Conservation (phyloP, 1,140 invertebrate genomes). For the Artemia franciscana region DNA sequence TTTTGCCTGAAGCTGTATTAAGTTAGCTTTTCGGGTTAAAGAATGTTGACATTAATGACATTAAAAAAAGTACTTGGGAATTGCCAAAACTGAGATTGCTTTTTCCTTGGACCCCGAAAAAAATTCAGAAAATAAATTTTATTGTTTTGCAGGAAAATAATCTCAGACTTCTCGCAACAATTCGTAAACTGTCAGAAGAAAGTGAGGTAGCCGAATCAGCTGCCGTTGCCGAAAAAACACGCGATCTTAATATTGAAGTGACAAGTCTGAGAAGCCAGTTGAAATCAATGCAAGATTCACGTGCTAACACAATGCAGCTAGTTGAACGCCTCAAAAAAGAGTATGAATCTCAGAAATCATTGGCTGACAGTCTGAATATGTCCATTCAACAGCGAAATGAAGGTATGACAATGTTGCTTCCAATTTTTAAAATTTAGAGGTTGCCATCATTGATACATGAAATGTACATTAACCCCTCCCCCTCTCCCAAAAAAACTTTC, state of each 20-base stretch:
- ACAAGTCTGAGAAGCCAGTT: background rate
- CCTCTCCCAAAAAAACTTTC: no score
- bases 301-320: background rate
- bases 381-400: background rate
- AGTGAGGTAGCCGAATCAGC: background rate
- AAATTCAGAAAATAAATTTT: no score
- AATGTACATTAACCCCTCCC: no score
- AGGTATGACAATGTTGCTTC: no score
- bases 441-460: no score
- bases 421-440: no score
- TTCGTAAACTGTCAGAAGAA: background rate
- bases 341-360: background rate
- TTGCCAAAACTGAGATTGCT: no score
- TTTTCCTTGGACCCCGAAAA: no score
- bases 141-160: background rate
- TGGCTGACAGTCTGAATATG: background rate
- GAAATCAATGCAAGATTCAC: background rate
- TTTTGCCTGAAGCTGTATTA: no score
- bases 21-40: no score
- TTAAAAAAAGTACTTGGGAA: no score
- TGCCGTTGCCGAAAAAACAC: background rate
- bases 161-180: background rate
- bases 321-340: background rate
- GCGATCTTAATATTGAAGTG: background rate
- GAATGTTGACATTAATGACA: no score